Evolutionary conservation across 1,140 invertebrate species (phyloP).

Genomic region (Neodiprion pinetum): DNA sequence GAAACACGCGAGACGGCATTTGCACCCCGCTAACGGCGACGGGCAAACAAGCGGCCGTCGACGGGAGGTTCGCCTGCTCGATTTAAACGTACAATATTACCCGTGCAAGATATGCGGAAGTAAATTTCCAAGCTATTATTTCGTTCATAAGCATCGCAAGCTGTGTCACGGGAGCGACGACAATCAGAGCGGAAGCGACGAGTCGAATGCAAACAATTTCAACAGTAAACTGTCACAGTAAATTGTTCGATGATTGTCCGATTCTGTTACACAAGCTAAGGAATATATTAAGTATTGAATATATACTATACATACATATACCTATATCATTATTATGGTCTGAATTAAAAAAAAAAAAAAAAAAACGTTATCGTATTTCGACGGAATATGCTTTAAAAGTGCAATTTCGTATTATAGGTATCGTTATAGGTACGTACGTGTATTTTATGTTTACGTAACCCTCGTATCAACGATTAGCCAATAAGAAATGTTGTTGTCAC

Average conservation of each 20-base stretch:
- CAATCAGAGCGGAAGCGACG: conserved; percentile 51
- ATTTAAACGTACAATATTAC: conserved; percentile 89
- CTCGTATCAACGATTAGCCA: too few species aligned
- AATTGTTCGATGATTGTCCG: not conserved
- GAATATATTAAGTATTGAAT: too few species aligned
- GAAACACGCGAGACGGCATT: conserved; percentile 77
- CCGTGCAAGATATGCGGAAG: conserved; percentile 91
- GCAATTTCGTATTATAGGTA: too few species aligned
- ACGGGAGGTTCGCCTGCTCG: conserved; percentile 69
- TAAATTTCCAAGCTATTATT: conserved; percentile 92
- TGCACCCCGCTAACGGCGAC: conserved; percentile 58
- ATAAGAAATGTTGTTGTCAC: too few species aligned
- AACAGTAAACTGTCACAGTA: not conserved
- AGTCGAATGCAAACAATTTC: conserved; percentile 39
- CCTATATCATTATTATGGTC: not conserved
- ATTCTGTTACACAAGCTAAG: too few species aligned
- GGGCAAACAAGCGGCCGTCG: conserved; percentile 36
- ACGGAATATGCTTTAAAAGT: too few species aligned
- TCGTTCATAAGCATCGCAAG: conserved; percentile 90
- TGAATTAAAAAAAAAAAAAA: not conserved
- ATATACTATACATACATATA: too few species aligned
- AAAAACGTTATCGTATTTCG: too few species aligned
- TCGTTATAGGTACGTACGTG: too few species aligned
- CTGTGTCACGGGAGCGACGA: conserved; percentile 74
- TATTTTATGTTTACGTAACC: too few species aligned